Base-by-base conservation (phyloP, 2,113 vertebrate species). In the zebrafish (Danio rerio) region DNA sequence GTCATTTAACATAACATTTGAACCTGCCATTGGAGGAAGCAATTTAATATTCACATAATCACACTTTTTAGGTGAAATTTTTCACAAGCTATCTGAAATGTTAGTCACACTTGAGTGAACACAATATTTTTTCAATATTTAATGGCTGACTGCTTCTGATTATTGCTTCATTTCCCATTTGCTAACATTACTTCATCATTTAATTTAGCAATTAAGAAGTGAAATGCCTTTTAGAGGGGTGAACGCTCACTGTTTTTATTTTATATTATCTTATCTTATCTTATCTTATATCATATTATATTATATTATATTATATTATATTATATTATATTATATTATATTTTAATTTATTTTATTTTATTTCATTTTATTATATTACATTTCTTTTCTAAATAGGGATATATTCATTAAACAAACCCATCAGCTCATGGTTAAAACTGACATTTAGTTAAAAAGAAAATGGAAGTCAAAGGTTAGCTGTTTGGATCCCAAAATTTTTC, bases 121-220 rank as follows among this genome's bases (percentile, higher is more conserved):
- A 62, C 10, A 56, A 62, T 61, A 12, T 84, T 77, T 77, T 77
- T 47, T 56, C 18, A n/a, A n/a, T n/a, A 21, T 47, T 70, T 77
- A 45, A 62, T 43, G 68, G 45, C 13, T 78, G 79, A 78, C 3
- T 63, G 52, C 59, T 76, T 78, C 49, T 40, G 15, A 81, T 58
- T 81, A 72, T 63, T 40, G 42, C 62, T 70, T 70, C 2, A 59
- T 69, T 76, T 76, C 55, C 31, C 59, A 53, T 63, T 42, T 63
- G 12, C 13, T 70, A 62, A 81, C 50, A 58, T 18, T 63, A 61
- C 56, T 18, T 83, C 9, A 49, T 73, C n/a, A 12, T 7, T 74
- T 58, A 43, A 58, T 53, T 43, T 43, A 43, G 40, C 40, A 45
- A 58, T 55, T 73, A 55, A 72, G 43, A 42, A n/a, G 15, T 7